Conservation (phyloP, 2,797 vertebrate genomes). For the Pteropus rufus region DNA sequence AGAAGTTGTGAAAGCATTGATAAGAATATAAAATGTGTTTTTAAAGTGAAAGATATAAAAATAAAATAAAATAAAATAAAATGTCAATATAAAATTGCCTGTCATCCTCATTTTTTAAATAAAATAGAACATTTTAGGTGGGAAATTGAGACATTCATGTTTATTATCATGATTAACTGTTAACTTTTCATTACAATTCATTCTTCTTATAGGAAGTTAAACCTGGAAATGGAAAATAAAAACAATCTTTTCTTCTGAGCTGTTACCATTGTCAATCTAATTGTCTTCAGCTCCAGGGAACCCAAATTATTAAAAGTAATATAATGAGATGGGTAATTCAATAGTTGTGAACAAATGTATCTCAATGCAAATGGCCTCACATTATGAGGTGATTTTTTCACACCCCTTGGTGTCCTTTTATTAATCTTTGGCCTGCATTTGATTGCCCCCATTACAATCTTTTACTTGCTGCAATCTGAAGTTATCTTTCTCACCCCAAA, state of each 20-base stretch:
- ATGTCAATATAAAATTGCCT: background rate
- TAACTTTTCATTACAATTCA: conserved; percentile 19
- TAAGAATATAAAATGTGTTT: background rate
- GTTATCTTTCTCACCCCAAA: background rate
- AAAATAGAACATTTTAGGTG: background rate
- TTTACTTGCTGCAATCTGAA: conserved; percentile 12
- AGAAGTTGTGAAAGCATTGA: background rate
- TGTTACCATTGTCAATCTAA: background rate
- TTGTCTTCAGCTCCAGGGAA: conserved; percentile 51
- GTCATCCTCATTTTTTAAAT: background rate
- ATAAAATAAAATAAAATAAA: background rate
- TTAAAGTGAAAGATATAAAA: background rate
- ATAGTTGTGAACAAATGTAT: background rate
- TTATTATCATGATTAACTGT: background rate
- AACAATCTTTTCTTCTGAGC: background rate
- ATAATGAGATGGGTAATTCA: background rate
- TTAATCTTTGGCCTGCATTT: conserved; percentile 26
- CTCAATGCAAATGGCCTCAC: background rate
- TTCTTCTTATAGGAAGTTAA: background rate
- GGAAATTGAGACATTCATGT: background rate
- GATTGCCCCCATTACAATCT: background rate
- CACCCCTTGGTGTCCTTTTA: background rate
- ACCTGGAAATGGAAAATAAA: background rate
- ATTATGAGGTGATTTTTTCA: background rate
- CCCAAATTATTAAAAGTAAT: conserved; percentile 57